These are phyloP conservation scores for Egretta garzetta DNA, from an alignment of 2,113 vertebrate species.

Conservation along the genomic window DNA sequence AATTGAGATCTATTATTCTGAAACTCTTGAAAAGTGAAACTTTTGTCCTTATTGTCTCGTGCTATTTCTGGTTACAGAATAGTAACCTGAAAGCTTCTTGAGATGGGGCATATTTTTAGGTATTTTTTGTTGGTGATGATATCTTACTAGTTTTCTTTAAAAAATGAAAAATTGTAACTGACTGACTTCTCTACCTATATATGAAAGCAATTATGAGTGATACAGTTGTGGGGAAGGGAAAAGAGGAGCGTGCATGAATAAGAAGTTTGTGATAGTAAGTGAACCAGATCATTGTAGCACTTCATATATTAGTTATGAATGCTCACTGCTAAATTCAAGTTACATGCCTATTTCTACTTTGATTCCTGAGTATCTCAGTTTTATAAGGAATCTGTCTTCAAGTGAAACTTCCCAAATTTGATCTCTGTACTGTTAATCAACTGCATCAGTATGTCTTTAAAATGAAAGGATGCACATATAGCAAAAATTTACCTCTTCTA, in stretches of 20 bases:
- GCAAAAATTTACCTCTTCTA: neutral
- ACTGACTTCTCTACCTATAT: neutral
- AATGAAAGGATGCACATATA: neutral
- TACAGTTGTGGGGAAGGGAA: neutral
- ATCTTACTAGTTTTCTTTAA: neutral
- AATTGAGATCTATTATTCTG: neutral
- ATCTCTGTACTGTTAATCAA: neutral
- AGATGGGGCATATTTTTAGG: neutral
- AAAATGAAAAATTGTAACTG: neutral
- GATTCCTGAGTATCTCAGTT: neutral
- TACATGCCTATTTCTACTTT: neutral
- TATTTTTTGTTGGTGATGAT: neutral
- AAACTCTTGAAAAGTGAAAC: neutral
- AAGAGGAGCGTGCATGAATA: neutral
- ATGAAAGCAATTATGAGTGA: neutral
- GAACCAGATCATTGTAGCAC: neutral
- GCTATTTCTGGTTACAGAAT: neutral
- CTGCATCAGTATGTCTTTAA: neutral
- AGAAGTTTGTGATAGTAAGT: neutral
- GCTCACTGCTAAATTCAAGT: neutral
- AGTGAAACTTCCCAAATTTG: neutral
- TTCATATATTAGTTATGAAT: neutral
- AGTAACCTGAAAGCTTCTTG: neutral
- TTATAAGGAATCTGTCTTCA: neutral
- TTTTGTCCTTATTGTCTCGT: neutral